Evolutionary conservation across 64 coral and sea anemone species (phyloP).

Genomic region (Actinia equina): DNA sequence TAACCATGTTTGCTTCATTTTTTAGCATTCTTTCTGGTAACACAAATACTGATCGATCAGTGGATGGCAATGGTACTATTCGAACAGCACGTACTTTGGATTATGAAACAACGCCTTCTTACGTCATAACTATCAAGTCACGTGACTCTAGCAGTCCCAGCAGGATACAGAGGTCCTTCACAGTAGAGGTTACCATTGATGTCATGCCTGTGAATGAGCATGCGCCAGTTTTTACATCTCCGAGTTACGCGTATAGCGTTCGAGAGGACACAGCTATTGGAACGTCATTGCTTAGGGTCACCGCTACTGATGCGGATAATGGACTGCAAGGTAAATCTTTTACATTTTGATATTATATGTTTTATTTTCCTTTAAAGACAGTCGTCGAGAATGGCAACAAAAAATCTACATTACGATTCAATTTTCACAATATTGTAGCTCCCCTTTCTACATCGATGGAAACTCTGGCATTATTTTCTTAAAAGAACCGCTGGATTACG

Average conservation of each 20-base stretch:
- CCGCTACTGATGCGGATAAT: constrained; percentile 48
- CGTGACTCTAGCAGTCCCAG: constrained; percentile 49
- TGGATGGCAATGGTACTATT: constrained; percentile 47
- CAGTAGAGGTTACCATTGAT: constrained; percentile 49
- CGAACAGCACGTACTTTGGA: constrained; percentile 36
- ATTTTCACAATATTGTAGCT: background rate
- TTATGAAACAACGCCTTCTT: constrained; percentile 52
- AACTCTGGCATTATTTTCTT: constrained; percentile 11
- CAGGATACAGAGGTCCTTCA: constrained; percentile 25
- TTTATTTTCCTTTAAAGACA: no score
- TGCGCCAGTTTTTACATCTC: constrained; percentile 38
- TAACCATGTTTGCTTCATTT: no score
- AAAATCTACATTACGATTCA: no score
- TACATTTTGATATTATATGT: no score
- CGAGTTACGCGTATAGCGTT: constrained; percentile 20
- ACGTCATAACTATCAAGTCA: constrained; percentile 34
- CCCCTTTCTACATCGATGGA: constrained; percentile 40
- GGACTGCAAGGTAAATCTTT: constrained; percentile 44
- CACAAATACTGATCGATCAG: constrained; percentile 38
- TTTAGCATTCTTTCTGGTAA: constrained; percentile 51
- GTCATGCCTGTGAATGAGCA: constrained; percentile 61
- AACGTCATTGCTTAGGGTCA: constrained; percentile 39
- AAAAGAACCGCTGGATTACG: constrained; percentile 40
- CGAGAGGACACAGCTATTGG: constrained; percentile 35
- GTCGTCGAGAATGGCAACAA: no score